Conservation (phyloP, 2,888 invertebrate genomes). For the Euproctis similis region DNA sequence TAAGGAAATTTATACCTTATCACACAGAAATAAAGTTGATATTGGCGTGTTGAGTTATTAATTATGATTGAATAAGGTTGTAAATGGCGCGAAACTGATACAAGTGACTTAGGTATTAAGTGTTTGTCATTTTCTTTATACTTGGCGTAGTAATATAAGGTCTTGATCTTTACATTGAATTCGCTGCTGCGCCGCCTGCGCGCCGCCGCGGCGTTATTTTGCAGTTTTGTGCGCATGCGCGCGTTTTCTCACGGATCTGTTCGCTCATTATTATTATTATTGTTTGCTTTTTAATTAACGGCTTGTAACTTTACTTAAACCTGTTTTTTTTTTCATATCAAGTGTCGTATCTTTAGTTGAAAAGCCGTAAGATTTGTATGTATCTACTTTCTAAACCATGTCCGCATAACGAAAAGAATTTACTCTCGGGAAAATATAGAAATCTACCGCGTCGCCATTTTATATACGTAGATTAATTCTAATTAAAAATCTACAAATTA, state of each 20-base stretch:
- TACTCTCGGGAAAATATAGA: no score
- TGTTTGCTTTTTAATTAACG: constrained; percentile 39
- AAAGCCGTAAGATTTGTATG: no score
- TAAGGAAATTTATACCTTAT: constrained; percentile 22
- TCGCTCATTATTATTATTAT: constrained; percentile 39
- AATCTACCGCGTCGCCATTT: no score
- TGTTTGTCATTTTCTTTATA: constrained; percentile 56
- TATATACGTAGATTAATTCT: no score
- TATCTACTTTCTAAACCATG: no score
- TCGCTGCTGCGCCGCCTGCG: no score
- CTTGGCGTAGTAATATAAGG: constrained; percentile 44
- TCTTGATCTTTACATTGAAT: constrained; percentile 72
- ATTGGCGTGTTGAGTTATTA: constrained; percentile 22
- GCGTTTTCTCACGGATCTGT: constrained; percentile 51
- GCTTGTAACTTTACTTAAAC: constrained; percentile 29
- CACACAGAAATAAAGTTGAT: constrained; percentile 29
- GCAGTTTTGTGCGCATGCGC: constrained; percentile 46
- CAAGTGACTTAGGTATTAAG: no score
- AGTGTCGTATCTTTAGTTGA: no score
- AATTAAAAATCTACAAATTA: no score
- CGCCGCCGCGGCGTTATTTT: constrained; percentile 43
- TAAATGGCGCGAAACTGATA: constrained; percentile 51
- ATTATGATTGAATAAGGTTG: constrained; percentile 29
- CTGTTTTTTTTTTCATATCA: constrained; percentile 29
- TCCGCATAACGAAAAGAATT: no score